These are phyloP conservation scores for Threskiornis aethiopicus DNA, from an alignment of 2,797 vertebrate genomes.

Conservation along the genomic window DNA sequence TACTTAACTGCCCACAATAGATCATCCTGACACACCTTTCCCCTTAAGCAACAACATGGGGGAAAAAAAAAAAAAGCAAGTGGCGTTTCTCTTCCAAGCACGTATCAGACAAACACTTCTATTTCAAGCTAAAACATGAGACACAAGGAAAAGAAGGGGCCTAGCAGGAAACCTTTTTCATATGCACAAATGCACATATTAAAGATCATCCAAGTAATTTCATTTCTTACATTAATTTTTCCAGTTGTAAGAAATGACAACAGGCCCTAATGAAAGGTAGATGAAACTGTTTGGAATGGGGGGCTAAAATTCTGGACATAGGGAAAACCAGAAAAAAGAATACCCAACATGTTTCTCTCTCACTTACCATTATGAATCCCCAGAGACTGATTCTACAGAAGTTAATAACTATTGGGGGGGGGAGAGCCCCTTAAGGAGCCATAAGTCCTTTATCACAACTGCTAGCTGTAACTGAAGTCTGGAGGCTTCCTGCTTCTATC, in stretches of 20 bases:
- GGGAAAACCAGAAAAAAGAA: not conserved
- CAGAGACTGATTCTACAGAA: not conserved
- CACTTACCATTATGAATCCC: not conserved
- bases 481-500: not conserved
- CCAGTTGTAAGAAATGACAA: not conserved
- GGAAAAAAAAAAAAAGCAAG: not conserved
- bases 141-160: not conserved
- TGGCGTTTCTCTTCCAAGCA: not conserved
- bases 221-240: not conserved
- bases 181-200: not conserved
- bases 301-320: not conserved
- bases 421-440: not conserved
- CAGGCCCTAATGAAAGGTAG: not conserved
- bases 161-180: not conserved
- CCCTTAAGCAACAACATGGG: not conserved
- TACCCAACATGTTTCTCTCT: not conserved
- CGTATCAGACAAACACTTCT: not conserved
- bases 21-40: slow-evolving; percentile 21
- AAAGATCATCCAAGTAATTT: not conserved
- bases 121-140: not conserved
- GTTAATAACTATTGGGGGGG: not conserved
- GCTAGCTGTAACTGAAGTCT: not conserved
- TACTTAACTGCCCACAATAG: slow-evolving; percentile 27
- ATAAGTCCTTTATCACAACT: not conserved
- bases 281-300: not conserved